Percentiles rank a stretch among this genome's conserved stretches.
phyloP scores from a whole-genome alignment of 2,888 invertebrate species.

The Diaperis boleti region DNA sequence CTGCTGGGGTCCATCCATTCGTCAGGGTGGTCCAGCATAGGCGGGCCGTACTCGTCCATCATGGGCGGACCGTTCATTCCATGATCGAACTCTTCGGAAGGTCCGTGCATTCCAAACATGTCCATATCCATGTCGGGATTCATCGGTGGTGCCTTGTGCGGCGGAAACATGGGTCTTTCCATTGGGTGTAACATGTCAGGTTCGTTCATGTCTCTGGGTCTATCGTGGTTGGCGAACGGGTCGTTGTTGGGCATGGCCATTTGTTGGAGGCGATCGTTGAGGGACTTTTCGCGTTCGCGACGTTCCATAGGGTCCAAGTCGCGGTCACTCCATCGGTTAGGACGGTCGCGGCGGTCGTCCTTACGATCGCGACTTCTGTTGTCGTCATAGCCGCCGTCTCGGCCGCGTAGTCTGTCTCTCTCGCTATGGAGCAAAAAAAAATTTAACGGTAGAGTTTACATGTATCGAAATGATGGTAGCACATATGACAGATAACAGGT shows the following conservation, averaged over 20 bases:
- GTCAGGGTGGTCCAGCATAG: slow-evolving; percentile 50
- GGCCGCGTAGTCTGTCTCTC: slow-evolving; percentile 59
- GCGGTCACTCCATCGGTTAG: slow-evolving; percentile 62
- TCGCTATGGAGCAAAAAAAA: too few relatives aligned
- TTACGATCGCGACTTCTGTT: slow-evolving; percentile 57
- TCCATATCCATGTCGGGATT: slow-evolving; percentile 35
- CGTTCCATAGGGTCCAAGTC: slow-evolving; percentile 46
- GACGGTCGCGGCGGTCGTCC: slow-evolving; percentile 48
- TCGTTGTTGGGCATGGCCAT: slow-evolving; percentile 54
- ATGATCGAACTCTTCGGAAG: slow-evolving; percentile 39
- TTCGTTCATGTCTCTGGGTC: slow-evolving; percentile 37
- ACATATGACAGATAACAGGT: too few relatives aligned
- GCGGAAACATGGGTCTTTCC: slow-evolving; percentile 37
- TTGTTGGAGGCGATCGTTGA: slow-evolving; percentile 59
- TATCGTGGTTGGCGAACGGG: slow-evolving; percentile 34
- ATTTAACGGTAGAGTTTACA: too few relatives aligned
- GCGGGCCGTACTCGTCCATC: slow-evolving; percentile 47
- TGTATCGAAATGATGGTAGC: too few relatives aligned
- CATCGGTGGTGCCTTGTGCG: slow-evolving; percentile 33
- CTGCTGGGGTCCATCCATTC: slow-evolving; percentile 9
- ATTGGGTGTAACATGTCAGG: slow-evolving; percentile 4
- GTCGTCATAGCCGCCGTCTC: slow-evolving; percentile 48
- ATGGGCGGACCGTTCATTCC: slow-evolving; percentile 34
- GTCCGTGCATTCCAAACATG: slow-evolving; percentile 40
- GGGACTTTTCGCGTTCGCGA: slow-evolving; percentile 56